phyloP scores from a whole-genome alignment of 2,113 vertebrate genomes.

The Phalacrocorax aristotelis region DNA sequence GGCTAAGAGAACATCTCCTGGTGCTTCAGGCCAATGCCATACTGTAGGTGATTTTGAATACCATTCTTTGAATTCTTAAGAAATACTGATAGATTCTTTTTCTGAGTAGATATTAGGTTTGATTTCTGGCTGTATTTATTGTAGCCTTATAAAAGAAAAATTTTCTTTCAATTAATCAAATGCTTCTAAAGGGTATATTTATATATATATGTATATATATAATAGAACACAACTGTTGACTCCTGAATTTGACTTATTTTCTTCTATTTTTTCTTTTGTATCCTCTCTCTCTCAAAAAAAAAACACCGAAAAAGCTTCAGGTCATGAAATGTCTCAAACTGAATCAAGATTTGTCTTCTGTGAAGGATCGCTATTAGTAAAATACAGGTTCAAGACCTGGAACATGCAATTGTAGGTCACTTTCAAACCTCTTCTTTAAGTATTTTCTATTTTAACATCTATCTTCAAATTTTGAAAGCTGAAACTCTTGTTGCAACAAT shows the following conservation, averaged over 20 bases:
- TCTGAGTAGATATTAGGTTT: background rate
- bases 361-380: background rate
- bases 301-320: background rate
- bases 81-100: background rate
- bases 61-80: background rate
- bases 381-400: background rate
- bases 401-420: background rate
- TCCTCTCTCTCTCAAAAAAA: background rate
- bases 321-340: background rate
- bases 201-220: no score
- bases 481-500: background rate
- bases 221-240: background rate
- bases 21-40: background rate
- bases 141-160: background rate
- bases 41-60: background rate
- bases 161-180: background rate
- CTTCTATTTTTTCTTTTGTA: background rate
- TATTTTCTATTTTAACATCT: background rate
- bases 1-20: background rate
- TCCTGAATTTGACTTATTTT: background rate
- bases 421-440: background rate
- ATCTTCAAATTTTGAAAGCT: background rate
- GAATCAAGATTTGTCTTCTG: background rate
- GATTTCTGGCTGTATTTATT: background rate
- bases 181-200: background rate